phyloP scores from a whole-genome alignment of 1,140 invertebrate species.

The Wasmannia auropunctata region DNA sequence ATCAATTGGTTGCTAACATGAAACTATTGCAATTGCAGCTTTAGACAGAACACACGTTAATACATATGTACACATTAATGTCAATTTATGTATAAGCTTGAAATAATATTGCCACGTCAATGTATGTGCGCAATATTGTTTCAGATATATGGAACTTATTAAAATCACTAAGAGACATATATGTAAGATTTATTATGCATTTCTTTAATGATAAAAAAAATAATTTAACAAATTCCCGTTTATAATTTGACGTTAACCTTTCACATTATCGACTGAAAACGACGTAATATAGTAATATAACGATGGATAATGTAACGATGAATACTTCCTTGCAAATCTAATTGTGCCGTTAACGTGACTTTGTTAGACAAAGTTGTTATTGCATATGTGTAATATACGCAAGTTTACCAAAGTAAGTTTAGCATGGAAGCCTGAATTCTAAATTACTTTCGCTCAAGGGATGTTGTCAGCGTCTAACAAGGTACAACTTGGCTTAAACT shows the following conservation, averaged over 20 bases:
- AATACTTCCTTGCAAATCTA: slow-evolving; percentile 15
- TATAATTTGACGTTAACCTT: neutral
- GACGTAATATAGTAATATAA: neutral
- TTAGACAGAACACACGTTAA: neutral
- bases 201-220: neutral
- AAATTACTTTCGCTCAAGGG: slow-evolving; percentile 20
- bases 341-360: neutral
- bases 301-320: neutral
- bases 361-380: slow-evolving; percentile 22
- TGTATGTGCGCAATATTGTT: neutral
- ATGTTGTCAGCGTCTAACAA: neutral
- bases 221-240: neutral
- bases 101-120: neutral
- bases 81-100: neutral
- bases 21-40: neutral
- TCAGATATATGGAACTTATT: neutral
- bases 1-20: neutral
- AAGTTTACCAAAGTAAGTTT: slow-evolving; percentile 24
- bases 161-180: neutral
- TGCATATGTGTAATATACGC: neutral
- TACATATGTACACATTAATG: slow-evolving; percentile 10
- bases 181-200: neutral
- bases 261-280: neutral
- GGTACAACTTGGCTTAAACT: neutral
- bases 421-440: slow-evolving; percentile 13